A percentile compares a stretch with the other conserved stretches of the same genome.
Conservation (phyloP, 2,113 vertebrate species). For the Brachirus orientalis region DNA sequence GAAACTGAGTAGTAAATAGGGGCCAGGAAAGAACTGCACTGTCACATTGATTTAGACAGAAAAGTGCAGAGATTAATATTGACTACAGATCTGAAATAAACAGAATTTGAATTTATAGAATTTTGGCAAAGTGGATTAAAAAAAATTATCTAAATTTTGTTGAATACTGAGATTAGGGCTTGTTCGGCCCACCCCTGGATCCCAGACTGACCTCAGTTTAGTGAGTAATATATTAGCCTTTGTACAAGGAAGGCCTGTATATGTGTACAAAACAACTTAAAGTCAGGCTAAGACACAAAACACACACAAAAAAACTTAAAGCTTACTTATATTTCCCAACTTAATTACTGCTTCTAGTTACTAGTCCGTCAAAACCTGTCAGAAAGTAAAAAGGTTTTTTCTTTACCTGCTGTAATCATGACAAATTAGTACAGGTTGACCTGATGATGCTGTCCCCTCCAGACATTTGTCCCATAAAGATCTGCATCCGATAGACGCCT, state of each 20-base stretch:
- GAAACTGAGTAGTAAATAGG: too few relatives aligned
- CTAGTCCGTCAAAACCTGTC: constrained; percentile 19
- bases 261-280: constrained; percentile 31
- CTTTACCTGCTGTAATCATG: constrained; percentile 72
- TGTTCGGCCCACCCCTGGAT: background rate
- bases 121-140: constrained; percentile 3
- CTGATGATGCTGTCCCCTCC: constrained; percentile 45
- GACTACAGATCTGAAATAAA: constrained; percentile 9
- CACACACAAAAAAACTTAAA: too few relatives aligned
- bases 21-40: too few relatives aligned
- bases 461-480: too few relatives aligned
- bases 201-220: constrained; percentile 1
- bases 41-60: background rate
- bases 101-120: constrained; percentile 1
- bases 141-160: constrained; percentile 8
- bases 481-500: background rate
- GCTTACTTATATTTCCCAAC: background rate
- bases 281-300: background rate
- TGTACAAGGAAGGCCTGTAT: too few relatives aligned
- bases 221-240: too few relatives aligned
- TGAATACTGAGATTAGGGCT: constrained; percentile 16
- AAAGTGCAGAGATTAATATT: constrained; percentile 5
- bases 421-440: constrained; percentile 33
- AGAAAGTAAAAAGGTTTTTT: constrained; percentile 19
- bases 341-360: constrained; percentile 1